Base-by-base conservation (phyloP, 2,888 invertebrate genomes). In the Laothoe populi region DNA sequence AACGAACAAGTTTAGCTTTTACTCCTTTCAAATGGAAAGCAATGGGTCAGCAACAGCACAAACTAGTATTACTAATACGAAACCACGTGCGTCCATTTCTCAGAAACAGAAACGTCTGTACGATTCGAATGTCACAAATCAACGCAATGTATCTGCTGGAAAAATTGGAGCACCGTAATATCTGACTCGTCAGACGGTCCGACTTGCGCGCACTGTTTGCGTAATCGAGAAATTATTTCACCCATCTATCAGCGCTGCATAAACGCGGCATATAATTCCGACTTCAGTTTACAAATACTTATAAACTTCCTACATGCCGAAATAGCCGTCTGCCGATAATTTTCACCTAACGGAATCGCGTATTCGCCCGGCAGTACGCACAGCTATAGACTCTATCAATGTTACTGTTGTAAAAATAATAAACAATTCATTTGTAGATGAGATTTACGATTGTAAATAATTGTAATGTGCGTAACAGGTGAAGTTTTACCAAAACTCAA, bases 361-460 rank as follows among this genome's bases (percentile, higher is more conserved):
- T 72, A 77, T 77, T 76, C 71, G 64, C 67, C 71, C 68, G 70
- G 65, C 69, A 73, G 72, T 79, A 74, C 73, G 64, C 46, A 46
- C 19, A 21, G 46, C 35, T 4, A 53, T 53, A 53, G 53, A 70
- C 72, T 74, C 72, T 75, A 82, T 81, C 81, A 78, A 78, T 87
- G 86, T 79, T 78, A 81, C 81, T 77, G 71, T 72, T 68, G 71
- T 75, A 75, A 74, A 79, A 80, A 85, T 87, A 88, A 89, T 84
- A 88, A 87, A 87, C 87, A 64, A 59, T 66, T 72, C 73, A 78
- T 81, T 79, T 80, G 81, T 83, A 80, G 72, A 77, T 75, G 67
- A 77, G 77, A 87, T 88, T 86, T 85, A 87, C 83, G 83, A 79
- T 75, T 79, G 82, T 86, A 87, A 87, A 89, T 88, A 84, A 84